Evolutionary conservation across 1,140 invertebrate species (phyloP).

Genomic region (Bombyx mori): ASM3026992v2 NC_085113.1:2621001-2621500

Average conservation of each 20-base stretch:
- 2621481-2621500: slow-evolving; percentile 12
- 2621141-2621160: too few relatives aligned
- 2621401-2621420: slow-evolving; percentile 3
- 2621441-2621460: slow-evolving; percentile 26
- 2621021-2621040: too few relatives aligned
- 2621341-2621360: slow-evolving; percentile 4
- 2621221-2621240: slow-evolving; percentile 9
- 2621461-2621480: slow-evolving; percentile 19
- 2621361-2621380: slow-evolving; percentile 1
- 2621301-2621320: slow-evolving; percentile 21
- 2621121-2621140: too few relatives aligned
- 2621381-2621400: not conserved
- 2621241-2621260: slow-evolving; percentile 6
- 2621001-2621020: too few relatives aligned
- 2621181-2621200: too few relatives aligned
- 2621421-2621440: slow-evolving; percentile 6
- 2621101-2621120: too few relatives aligned
- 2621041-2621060: too few relatives aligned
- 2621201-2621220: not conserved
- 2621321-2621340: slow-evolving; percentile 20
- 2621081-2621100: too few relatives aligned
- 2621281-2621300: slow-evolving; percentile 20
- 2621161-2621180: too few relatives aligned
- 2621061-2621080: too few relatives aligned
- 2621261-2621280: slow-evolving; percentile 4